Evolutionary conservation across 2,888 invertebrate genomes (phyloP).

Genomic region (Metacarcinus magister): DNA sequence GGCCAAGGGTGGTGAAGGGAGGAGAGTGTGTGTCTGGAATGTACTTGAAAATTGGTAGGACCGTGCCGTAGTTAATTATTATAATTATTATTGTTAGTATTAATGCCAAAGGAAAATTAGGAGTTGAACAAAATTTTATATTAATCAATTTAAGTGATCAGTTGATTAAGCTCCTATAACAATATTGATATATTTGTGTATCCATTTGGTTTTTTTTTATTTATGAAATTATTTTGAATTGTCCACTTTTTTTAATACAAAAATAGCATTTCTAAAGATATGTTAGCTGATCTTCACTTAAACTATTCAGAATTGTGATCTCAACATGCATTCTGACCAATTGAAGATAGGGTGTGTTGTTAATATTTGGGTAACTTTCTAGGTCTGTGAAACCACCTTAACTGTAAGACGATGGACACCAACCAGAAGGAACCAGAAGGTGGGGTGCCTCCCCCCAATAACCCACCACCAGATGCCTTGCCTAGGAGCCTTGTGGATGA

Average conservation of each 20-base stretch:
- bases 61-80: background rate
- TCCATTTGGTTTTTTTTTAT: background rate
- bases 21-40: background rate
- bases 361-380: background rate
- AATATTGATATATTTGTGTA: background rate
- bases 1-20: background rate
- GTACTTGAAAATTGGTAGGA: background rate
- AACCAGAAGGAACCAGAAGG: background rate
- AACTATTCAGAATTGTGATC: background rate
- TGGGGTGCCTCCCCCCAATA: background rate
- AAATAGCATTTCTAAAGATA: background rate
- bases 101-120: too few relatives aligned
- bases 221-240: background rate
- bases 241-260: background rate
- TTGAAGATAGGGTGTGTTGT: background rate
- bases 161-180: background rate
- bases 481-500: constrained; percentile 65
- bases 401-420: background rate
- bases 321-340: too few relatives aligned
- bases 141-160: too few relatives aligned
- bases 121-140: too few relatives aligned
- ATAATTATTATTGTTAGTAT: too few relatives aligned
- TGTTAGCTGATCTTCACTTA: too few relatives aligned
- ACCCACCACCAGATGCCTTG: constrained; percentile 38
- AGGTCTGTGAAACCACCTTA: background rate